phyloP scores from a whole-genome alignment of 2,888 invertebrate species.

The Myopa testacea region DNA sequence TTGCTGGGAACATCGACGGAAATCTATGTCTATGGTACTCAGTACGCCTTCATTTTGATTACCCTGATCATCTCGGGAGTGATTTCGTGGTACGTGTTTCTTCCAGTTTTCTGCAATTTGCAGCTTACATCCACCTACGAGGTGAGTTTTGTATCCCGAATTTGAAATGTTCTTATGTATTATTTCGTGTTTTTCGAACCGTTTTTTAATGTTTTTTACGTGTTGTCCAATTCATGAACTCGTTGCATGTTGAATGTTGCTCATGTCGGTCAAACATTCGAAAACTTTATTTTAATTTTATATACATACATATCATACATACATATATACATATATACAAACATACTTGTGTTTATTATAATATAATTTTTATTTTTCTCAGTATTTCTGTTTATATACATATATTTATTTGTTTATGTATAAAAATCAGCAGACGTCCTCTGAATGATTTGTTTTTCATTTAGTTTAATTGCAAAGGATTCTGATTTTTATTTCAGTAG shows the following conservation, averaged over 20 bases:
- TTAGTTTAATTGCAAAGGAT: no score
- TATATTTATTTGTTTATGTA: neutral
- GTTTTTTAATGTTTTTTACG: neutral
- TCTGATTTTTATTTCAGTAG: no score
- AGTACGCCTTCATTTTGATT: constrained; percentile 74
- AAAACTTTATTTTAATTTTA: no score
- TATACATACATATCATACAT: no score
- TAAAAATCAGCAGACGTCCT: no score
- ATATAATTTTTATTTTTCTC: neutral
- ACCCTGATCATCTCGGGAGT: constrained; percentile 69
- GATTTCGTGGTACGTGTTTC: constrained; percentile 73
- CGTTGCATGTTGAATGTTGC: neutral
- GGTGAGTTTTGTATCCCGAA: constrained; percentile 67
- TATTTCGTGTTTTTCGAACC: neutral
- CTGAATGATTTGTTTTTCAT: no score
- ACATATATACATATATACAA: no score
- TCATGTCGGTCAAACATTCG: neutral
- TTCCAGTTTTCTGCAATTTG: constrained; percentile 79
- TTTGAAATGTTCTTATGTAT: neutral
- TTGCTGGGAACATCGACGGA: constrained; percentile 83
- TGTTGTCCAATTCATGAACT: neutral
- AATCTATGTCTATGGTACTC: constrained; percentile 81
- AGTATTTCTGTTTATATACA: neutral
- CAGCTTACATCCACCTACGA: constrained; percentile 82
- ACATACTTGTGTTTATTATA: neutral